Evolutionary conservation across 2,797 vertebrate genomes (phyloP), one percentile per base, ranked within the genome.

Genomic region (Ptychadena robeensis): DNA sequence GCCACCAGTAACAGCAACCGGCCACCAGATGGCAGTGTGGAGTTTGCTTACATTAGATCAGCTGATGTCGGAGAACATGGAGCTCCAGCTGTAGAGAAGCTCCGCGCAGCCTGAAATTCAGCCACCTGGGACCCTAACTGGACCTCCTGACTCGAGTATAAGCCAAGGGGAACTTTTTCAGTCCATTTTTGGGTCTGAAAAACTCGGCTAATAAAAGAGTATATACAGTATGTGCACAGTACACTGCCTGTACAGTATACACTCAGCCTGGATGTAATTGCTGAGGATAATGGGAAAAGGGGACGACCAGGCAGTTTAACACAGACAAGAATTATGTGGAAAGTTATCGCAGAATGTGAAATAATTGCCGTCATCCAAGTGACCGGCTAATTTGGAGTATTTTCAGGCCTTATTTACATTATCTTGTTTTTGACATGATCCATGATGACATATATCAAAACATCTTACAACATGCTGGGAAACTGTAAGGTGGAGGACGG

Each of bases 401-500:
- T 37, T 69, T 40, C 35, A 69, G 35, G 25, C 25, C 3, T 25
- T 69, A 40, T 69, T 69, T 69, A 37, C 67, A 38, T 28, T 37
- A 67, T 78, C 38, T 53, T 5, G 22, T 15, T 9, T 44, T 40
- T 68, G 64, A 35, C 32, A 35, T 25, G 44, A 18, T 67, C 40
- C 64, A 69, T 57, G 75, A 68, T 68, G 44, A 67, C 31, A 68
- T 34, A 31, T 34, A 68, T 57, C 5, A 37, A 38, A 69, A 40
- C 35, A 69, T 69, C 67, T 69, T 37, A 35, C 18, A 37, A 30
- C 44, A 68, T 35, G 76, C 44, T 68, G 76, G 65, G 44, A 79
- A 79, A 15, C 10, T 32, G n/a, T 57, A 27, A 68, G 25, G 75
- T 67, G 32, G 38, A 32, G 22, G 18, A 9, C 22, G 40, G 64